A percentile compares a stretch with the other conserved stretches of the same genome.
phyloP scores from a whole-genome alignment of 2,797 vertebrate species.

The Trematomus bernacchii region DNA sequence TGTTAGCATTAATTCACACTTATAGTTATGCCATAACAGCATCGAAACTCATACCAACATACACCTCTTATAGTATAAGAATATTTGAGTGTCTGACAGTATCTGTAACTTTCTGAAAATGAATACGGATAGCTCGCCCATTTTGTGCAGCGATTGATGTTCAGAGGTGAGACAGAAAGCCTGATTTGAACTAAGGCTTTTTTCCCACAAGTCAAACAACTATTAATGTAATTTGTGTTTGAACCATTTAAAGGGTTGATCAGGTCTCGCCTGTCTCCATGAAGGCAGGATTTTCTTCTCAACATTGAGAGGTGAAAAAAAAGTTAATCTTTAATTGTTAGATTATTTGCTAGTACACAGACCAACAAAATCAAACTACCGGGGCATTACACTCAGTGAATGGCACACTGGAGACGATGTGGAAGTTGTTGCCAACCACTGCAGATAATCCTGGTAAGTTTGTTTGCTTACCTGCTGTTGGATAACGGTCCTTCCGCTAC shows the following conservation, averaged over 20 bases:
- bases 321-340: constrained; percentile 7
- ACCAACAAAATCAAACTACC: constrained; percentile 15
- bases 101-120: too few relatives aligned
- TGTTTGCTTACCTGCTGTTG: constrained; percentile 46
- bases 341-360: constrained; percentile 1
- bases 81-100: too few relatives aligned
- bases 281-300: not conserved
- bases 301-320: not conserved
- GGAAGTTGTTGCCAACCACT: constrained; percentile 21
- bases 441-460: constrained; percentile 7
- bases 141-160: too few relatives aligned
- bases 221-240: too few relatives aligned
- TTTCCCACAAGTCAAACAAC: too few relatives aligned
- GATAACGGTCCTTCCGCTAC: constrained; percentile 37
- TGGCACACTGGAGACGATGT: constrained; percentile 16
- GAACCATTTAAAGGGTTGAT: not conserved
- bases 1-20: not conserved
- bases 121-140: too few relatives aligned
- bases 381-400: not conserved
- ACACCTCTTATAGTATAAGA: too few relatives aligned
- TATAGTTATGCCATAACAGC: not conserved
- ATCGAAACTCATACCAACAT: not conserved
- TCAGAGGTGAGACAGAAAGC: not conserved
- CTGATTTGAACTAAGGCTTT: too few relatives aligned
- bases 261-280: not conserved